phyloP scores from a whole-genome alignment of 2,797 vertebrate genomes.

The Stomatorhinus walkeri region DNA sequence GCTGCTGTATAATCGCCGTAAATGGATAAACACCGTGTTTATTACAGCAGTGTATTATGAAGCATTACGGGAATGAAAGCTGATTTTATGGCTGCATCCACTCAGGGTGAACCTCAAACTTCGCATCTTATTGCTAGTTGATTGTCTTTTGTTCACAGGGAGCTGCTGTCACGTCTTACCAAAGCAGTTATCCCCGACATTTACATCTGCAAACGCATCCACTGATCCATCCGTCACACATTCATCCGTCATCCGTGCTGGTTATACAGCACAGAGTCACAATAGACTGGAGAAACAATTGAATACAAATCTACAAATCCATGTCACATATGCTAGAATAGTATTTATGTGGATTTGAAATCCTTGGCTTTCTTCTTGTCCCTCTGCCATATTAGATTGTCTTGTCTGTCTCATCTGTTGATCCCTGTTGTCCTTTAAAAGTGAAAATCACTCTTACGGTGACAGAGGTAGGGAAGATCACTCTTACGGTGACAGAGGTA shows the following conservation, averaged over 20 bases:
- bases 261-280: background rate
- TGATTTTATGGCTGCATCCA: conserved; percentile 42
- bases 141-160: conserved; percentile 40
- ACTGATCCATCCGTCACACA: background rate
- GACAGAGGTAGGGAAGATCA: background rate
- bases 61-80: conserved; percentile 51
- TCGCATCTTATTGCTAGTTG: conserved; percentile 47
- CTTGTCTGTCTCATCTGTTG: background rate
- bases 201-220: background rate
- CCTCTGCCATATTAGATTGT: background rate
- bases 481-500: no score
- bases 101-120: conserved; percentile 39
- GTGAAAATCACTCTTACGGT: background rate
- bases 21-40: conserved; percentile 45
- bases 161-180: conserved; percentile 29
- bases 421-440: background rate
- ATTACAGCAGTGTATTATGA: conserved; percentile 58
- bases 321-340: background rate
- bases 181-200: background rate
- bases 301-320: background rate
- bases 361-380: background rate
- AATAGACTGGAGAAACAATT: background rate
- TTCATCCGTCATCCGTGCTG: background rate
- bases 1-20: conserved; percentile 42
- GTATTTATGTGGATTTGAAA: background rate